Evolutionary conservation across 2,888 invertebrate species (phyloP).

Genomic region (Syrista parreyssii): DNA sequence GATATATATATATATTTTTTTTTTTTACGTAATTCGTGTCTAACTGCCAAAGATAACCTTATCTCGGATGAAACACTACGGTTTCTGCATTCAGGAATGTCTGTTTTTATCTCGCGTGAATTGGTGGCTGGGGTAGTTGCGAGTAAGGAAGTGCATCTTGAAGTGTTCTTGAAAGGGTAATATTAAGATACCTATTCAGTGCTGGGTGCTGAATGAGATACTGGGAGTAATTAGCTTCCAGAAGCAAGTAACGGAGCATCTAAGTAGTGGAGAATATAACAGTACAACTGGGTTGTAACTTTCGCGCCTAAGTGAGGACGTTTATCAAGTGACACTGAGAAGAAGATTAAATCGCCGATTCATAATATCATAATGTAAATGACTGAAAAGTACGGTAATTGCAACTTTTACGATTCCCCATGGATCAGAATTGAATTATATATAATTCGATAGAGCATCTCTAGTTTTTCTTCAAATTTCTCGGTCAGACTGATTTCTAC

Average conservation of each 20-base stretch:
- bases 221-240: slow-evolving; percentile 19
- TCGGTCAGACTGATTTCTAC: neutral
- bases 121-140: neutral
- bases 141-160: slow-evolving; percentile 3
- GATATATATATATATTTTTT: neutral
- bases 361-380: neutral
- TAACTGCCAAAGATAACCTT: neutral
- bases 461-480: neutral
- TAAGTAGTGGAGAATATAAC: neutral
- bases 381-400: neutral
- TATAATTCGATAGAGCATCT: neutral
- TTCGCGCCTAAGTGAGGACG: neutral
- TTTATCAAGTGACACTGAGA: neutral
- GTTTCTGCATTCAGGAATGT: too few species aligned
- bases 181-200: slow-evolving; percentile 16
- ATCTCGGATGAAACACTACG: neutral
- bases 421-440: neutral
- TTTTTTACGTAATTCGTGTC: neutral
- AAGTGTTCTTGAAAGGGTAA: neutral
- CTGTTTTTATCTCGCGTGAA: neutral
- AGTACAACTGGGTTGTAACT: neutral
- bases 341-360: neutral
- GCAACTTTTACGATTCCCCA: neutral
- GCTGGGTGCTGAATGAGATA: slow-evolving; percentile 1
- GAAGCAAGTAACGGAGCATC: neutral